phyloP scores from a whole-genome alignment of 2,797 vertebrate genomes.

The Poeciliopsis infans region DNA sequence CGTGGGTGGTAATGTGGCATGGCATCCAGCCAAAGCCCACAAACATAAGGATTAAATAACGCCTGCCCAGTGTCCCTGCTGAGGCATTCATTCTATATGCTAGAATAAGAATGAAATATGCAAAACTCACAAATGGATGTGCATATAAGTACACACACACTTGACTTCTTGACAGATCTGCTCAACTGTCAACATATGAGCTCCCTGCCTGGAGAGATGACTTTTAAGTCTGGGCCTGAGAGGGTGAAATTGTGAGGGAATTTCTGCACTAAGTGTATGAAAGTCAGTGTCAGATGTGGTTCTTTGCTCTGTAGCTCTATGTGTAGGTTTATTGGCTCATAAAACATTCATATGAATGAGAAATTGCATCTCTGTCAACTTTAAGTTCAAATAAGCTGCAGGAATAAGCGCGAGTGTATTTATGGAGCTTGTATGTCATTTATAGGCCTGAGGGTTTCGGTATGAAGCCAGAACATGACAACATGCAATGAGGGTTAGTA shows the following conservation, averaged over 20 bases:
- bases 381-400: slow-evolving; percentile 48
- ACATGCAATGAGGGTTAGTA: slow-evolving; percentile 44
- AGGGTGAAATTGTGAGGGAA: slow-evolving; percentile 22
- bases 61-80: slow-evolving; percentile 58
- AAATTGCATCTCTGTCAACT: slow-evolving; percentile 29
- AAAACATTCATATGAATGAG: slow-evolving; percentile 18
- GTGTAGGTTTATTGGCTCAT: slow-evolving; percentile 35
- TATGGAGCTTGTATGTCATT: slow-evolving; percentile 59
- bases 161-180: slow-evolving; percentile 40
- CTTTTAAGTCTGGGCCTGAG: slow-evolving; percentile 34
- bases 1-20: slow-evolving; percentile 70
- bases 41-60: slow-evolving; percentile 68
- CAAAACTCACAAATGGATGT: slow-evolving; percentile 33
- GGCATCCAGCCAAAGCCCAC: slow-evolving; percentile 69
- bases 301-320: slow-evolving; percentile 13
- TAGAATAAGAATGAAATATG: slow-evolving; percentile 54
- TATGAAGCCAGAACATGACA: slow-evolving; percentile 38
- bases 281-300: slow-evolving; percentile 34
- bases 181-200: slow-evolving; percentile 26
- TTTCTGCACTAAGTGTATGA: slow-evolving; percentile 24
- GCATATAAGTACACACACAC: slow-evolving; percentile 20
- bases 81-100: slow-evolving; percentile 64
- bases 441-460: slow-evolving; percentile 59
- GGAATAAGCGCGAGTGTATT: slow-evolving; percentile 58
- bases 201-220: slow-evolving; percentile 35